Percentiles rank a stretch among this genome's conserved stretches.
phyloP scores from a whole-genome alignment of 2,888 invertebrate genomes.

The Bembecia ichneumoniformis region DNA sequence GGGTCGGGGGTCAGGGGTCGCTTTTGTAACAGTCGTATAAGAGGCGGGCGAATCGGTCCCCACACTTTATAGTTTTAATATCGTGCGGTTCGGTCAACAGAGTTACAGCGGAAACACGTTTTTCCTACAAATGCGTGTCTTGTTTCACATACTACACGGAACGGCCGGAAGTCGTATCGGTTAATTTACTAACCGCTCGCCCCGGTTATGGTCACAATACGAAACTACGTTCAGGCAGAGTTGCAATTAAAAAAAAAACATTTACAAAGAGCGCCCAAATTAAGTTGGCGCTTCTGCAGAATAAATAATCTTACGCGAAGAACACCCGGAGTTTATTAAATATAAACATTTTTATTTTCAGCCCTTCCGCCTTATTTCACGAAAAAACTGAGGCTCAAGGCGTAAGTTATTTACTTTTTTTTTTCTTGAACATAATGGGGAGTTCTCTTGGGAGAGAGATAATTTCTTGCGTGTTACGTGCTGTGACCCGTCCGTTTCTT shows the following conservation, averaged over 20 bases:
- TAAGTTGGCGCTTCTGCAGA: conserved; percentile 17
- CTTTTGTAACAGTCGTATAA: background rate
- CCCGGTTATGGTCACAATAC: background rate
- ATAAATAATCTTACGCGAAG: conserved; percentile 1
- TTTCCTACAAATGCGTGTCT: conserved; percentile 49
- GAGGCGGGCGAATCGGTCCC: conserved; percentile 41
- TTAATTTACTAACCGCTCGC: conserved; percentile 21
- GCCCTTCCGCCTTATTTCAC: conserved; percentile 37
- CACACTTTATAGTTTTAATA: conserved; percentile 70
- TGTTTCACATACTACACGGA: conserved; percentile 22
- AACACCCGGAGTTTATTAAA: conserved; percentile 24
- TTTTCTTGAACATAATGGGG: conserved; percentile 43
- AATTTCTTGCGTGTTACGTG: conserved; percentile 59
- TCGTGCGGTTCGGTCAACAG: conserved; percentile 46
- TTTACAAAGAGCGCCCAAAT: conserved; percentile 18
- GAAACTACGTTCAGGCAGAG: background rate
- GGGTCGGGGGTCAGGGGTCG: background rate
- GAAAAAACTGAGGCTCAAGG: conserved; percentile 37
- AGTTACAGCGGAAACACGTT: conserved; percentile 48
- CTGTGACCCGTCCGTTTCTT: conserved; percentile 39
- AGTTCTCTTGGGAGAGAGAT: conserved; percentile 49
- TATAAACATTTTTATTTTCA: conserved; percentile 43
- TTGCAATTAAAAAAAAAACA: background rate
- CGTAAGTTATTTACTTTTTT: conserved; percentile 60
- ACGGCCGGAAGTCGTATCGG: conserved; percentile 23